A percentile compares a stretch with the other conserved stretches of the same genome.
phyloP scores from a whole-genome alignment of 2,888 invertebrate genomes.

The Melanophora roralis region DNA sequence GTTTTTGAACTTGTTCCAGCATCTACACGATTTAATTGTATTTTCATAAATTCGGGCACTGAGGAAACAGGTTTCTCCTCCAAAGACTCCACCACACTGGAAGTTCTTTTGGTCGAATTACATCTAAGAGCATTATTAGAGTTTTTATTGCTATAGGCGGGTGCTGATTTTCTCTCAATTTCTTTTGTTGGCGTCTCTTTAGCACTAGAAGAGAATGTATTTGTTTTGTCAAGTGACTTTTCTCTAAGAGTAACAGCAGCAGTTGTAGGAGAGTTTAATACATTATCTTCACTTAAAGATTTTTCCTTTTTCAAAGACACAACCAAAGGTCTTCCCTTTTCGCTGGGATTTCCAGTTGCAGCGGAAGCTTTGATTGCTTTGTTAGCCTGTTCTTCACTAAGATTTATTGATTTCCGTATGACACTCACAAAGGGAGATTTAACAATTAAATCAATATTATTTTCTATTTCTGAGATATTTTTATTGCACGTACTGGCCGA shows the following conservation, averaged over 20 bases:
- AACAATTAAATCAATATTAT: slow-evolving; percentile 74
- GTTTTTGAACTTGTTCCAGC: slow-evolving; percentile 79
- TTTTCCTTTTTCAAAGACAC: slow-evolving; percentile 66
- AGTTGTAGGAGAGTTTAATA: slow-evolving; percentile 60
- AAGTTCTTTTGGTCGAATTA: slow-evolving; percentile 67
- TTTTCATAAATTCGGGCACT: slow-evolving; percentile 84
- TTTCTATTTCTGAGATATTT: slow-evolving; percentile 73
- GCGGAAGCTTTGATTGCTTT: slow-evolving; percentile 22
- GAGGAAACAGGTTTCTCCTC: slow-evolving; percentile 73
- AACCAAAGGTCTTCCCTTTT: slow-evolving; percentile 66
- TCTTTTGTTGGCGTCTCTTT: slow-evolving; percentile 47
- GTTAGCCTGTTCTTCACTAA: slow-evolving; percentile 56
- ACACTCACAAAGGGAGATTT: slow-evolving; percentile 75
- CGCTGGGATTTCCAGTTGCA: background rate
- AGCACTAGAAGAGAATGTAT: background rate
- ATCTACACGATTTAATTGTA: slow-evolving; percentile 85
- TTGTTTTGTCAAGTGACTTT: slow-evolving; percentile 48
- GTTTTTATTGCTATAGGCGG: slow-evolving; percentile 41
- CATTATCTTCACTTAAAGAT: slow-evolving; percentile 53
- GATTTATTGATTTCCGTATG: slow-evolving; percentile 70
- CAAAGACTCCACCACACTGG: slow-evolving; percentile 65
- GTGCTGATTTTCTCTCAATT: slow-evolving; percentile 64
- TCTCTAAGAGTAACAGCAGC: slow-evolving; percentile 63
- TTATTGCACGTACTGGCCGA: slow-evolving; percentile 60
- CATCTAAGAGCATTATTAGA: slow-evolving; percentile 59